Percentiles rank a stretch among this genome's conserved stretches.
These are phyloP conservation scores for Lycophotia porphyrea DNA, from an alignment of 2,888 invertebrate genomes.

Conservation along the genomic window DNA sequence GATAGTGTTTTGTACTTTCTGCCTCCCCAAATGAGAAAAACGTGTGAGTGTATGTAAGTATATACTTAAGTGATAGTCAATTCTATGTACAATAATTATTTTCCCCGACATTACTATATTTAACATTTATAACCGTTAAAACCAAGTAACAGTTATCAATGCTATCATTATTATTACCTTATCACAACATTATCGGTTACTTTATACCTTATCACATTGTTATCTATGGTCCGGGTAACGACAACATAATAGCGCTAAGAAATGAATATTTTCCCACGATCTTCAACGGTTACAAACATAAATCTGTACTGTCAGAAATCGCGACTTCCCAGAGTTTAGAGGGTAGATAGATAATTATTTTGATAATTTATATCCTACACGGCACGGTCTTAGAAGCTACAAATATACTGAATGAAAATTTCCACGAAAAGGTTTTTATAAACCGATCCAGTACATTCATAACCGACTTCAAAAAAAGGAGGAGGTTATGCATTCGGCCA, in stretches of 20 bases:
- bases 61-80: neutral
- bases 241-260: conserved; percentile 23
- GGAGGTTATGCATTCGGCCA: neutral
- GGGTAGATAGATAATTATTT: conserved; percentile 16
- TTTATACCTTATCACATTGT: conserved; percentile 30
- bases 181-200: conserved; percentile 48
- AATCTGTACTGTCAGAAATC: conserved; percentile 31
- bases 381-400: conserved; percentile 3
- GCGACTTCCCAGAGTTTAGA: conserved; percentile 15
- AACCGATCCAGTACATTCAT: neutral
- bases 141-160: conserved; percentile 30
- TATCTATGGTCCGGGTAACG: conserved; percentile 31
- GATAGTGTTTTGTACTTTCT: neutral
- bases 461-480: neutral
- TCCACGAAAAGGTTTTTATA: neutral
- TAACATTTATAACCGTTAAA: conserved; percentile 14
- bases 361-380: conserved; percentile 40
- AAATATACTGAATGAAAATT: neutral
- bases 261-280: conserved; percentile 54
- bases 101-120: neutral
- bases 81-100: neutral
- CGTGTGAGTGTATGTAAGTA: neutral
- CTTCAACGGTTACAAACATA: conserved; percentile 9
- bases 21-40: neutral
- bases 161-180: conserved; percentile 12